Evolutionary conservation across 2,888 invertebrate genomes (phyloP).

Genomic region (Eustalomyia histrio): DNA sequence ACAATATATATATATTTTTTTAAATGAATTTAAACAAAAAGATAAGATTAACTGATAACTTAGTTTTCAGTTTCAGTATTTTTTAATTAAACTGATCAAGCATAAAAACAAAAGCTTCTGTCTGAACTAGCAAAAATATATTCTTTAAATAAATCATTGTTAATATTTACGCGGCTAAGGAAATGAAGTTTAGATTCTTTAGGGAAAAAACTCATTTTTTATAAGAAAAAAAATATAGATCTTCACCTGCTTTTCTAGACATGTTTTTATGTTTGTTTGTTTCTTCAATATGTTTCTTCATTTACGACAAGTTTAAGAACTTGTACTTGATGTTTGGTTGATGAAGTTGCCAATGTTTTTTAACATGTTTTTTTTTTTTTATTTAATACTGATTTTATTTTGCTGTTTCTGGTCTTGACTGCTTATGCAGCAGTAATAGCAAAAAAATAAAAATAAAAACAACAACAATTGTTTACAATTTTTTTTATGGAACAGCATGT

Average conservation of each 20-base stretch:
- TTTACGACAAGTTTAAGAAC: slow-evolving; percentile 35
- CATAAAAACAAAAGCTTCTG: background rate
- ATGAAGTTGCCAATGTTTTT: slow-evolving; percentile 27
- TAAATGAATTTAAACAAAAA: slow-evolving; percentile 24
- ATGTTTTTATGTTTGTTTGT: slow-evolving; percentile 17
- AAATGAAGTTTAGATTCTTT: slow-evolving; percentile 11
- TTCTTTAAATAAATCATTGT: slow-evolving; percentile 22
- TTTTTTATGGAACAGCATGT: slow-evolving; percentile 1
- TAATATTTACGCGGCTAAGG: slow-evolving; percentile 16
- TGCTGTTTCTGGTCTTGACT: background rate
- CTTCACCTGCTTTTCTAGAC: slow-evolving; percentile 50
- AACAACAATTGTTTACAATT: slow-evolving; percentile 1
- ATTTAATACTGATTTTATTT: background rate
- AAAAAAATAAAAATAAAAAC: background rate
- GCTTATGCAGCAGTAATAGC: background rate
- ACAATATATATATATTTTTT: background rate
- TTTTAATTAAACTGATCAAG: slow-evolving; percentile 49
- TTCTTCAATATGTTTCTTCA: background rate
- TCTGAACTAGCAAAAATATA: background rate
- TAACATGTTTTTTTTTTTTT: slow-evolving; percentile 29
- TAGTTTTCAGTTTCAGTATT: background rate
- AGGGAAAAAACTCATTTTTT: background rate
- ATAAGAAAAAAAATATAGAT: slow-evolving; percentile 15
- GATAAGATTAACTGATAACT: slow-evolving; percentile 39
- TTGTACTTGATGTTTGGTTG: slow-evolving; percentile 47